Evolutionary conservation across 2,113 vertebrate species (phyloP), one percentile per base, ranked within the genome.

Genomic region (Ceuthmochares aereus): DNA sequence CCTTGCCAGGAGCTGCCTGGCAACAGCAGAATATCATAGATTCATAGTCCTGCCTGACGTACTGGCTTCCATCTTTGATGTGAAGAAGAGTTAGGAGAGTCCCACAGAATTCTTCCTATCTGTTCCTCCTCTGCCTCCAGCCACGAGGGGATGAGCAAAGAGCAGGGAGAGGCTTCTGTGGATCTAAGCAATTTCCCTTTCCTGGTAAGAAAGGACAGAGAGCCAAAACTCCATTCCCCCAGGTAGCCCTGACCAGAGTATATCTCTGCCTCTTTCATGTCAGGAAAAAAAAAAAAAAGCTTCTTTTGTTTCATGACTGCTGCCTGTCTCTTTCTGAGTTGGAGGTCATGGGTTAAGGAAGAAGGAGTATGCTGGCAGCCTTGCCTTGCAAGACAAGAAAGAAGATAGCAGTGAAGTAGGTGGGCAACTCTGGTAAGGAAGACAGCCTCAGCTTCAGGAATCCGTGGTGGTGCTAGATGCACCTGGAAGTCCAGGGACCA

Each of bases 381-480:
- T 56, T 30, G 17, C 17, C 27, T 78, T 76, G 29, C 23, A 49
- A 68, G 52, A 47, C 49, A 15, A 77, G 22, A 73, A 66, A 87
- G 62, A 51, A 78, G 14, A 16, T 26, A 23, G 4, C n/a, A 13
- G 10, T n/a, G 67, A 69, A 69, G 34, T 4, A 51, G 18, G n/a
- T 8, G 17, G 22, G 15, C 0, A 2, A 36, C 20, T 77, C 26
- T 21, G 34, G 17, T 20, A 3, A 37, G 22, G 30, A 84, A 68
- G 66, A 29, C 30, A 49, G n/a, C 27, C 8, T 85, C 17, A n/a
- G 4, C 12, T 23, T 43, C 23, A 34, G 5, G 22, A 68, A 70
- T 30, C 6, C 2, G 0, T 2, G 0, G 9, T 2, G 7, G 8
- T 49, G 2, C 18, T 14, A 29, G 1, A 0, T 14, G 8, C 15